These are phyloP conservation scores for Threskiornis aethiopicus DNA, from an alignment of 2,797 vertebrate genomes.

Conservation along the genomic window DNA sequence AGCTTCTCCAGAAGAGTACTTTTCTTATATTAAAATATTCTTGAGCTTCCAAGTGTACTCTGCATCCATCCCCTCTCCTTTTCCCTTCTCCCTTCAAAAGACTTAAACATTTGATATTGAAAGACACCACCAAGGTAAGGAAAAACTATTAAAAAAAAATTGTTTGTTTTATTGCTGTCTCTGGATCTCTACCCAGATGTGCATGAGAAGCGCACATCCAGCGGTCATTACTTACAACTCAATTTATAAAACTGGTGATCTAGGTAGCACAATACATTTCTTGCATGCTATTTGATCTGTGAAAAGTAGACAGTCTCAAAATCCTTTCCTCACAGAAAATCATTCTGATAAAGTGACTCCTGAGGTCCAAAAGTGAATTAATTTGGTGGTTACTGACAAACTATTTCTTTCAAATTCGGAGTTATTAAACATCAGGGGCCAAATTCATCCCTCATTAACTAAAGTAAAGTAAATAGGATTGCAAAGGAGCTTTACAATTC, in stretches of 20 bases:
- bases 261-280: conserved; percentile 19
- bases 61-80: not conserved
- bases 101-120: not conserved
- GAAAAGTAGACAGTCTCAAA: conserved; percentile 30
- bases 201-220: not conserved
- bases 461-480: not conserved
- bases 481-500: not conserved
- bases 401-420: not conserved
- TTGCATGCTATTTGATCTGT: not conserved
- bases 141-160: not conserved
- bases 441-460: not conserved
- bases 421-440: not conserved
- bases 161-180: not conserved
- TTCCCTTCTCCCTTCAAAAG: not conserved
- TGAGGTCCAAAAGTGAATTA: not conserved
- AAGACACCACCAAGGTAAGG: not conserved
- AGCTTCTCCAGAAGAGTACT: not conserved
- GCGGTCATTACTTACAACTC: not conserved
- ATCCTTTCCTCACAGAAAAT: conserved; percentile 28
- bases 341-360: conserved; percentile 3
- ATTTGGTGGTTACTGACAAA: conserved; percentile 19
- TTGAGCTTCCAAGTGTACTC: not conserved
- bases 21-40: not conserved
- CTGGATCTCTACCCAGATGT: not conserved
- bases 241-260: not conserved